These are phyloP conservation scores for Proctacanthus coquilletti DNA, from an alignment of 1,140 invertebrate genomes.

Conservation along the genomic window DNA sequence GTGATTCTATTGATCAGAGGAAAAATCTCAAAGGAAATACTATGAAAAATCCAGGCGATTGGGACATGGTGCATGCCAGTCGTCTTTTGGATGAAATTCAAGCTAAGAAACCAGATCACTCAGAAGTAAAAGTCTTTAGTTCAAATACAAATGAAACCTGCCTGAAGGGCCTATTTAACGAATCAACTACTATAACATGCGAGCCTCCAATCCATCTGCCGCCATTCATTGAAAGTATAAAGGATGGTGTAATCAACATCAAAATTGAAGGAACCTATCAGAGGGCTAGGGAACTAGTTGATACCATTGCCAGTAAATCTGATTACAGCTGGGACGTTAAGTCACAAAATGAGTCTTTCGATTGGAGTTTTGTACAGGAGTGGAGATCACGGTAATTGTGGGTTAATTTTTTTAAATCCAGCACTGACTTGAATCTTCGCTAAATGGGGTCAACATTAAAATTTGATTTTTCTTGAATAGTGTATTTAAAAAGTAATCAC, in stretches of 20 bases:
- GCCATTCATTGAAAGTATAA: constrained; percentile 30
- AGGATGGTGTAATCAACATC: constrained; percentile 44
- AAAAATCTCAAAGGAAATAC: not conserved
- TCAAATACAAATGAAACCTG: no score
- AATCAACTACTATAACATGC: not conserved
- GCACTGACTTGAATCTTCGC: no score
- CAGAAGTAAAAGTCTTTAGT: no score
- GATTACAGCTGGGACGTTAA: constrained; percentile 30
- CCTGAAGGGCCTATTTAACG: no score
- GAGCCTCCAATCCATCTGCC: constrained; percentile 12
- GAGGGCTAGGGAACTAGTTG: constrained; percentile 39
- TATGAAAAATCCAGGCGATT: not conserved
- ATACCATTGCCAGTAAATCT: constrained; percentile 33
- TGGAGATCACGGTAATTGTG: constrained; percentile 51
- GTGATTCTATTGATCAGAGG: constrained; percentile 44
- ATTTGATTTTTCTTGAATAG: no score
- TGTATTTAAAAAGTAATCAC: no score
- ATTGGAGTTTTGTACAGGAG: constrained; percentile 59
- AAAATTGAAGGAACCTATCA: constrained; percentile 47
- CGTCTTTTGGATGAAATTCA: not conserved
- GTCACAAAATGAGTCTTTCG: constrained; percentile 35
- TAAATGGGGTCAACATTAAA: no score
- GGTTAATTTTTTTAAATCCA: no score
- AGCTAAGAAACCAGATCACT: no score
- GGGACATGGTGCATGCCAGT: not conserved